Evolutionary conservation across 64 coral and sea anemone genomes (phyloP), one percentile per base, ranked within the genome.

Genomic region (Montipora foliosa): DNA sequence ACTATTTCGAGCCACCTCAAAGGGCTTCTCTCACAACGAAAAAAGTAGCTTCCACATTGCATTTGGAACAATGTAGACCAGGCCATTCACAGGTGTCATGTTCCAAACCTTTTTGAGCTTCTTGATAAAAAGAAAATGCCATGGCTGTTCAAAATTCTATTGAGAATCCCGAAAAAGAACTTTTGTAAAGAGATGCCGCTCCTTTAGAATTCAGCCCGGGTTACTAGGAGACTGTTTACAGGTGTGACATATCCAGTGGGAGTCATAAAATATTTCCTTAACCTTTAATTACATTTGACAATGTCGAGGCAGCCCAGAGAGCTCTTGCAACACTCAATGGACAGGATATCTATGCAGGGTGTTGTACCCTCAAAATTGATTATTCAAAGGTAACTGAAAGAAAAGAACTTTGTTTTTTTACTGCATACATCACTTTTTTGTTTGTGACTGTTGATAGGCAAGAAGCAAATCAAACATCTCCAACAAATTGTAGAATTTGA

Each of bases 291-390:
- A 99, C 80, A 87, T 99, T 96, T 93, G 98, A 99, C 90, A 96
- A 89, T 49, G 95, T 99, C 21, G 98, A 99, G 79, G 96, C 98
- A 29, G 98, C 98, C 44, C 88, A 99, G 74, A 83, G 89, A 79
- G 98, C 98, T 59, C 89, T 96, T 51, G 82, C 95, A 67, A 85
- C 88, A 89, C 85, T 99, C 7, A 99, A 99, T 78, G 98, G 98
- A 79, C 98, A 99, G 67, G 98, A 99, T 64, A 99, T 99, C 13
- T 99, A 96, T 82, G 95, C 98, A 77, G 98, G 98, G 19, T 99
- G 98, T 70, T 99, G 98, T 81, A 99, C 98, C 19, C 76, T 99
- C 9, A 99, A 99, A 86, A 96, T 99, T 60, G 98, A 99, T 69
- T 99, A 99, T 96, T 99, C 98, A 50, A 96, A 96, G 98, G 98